A percentile compares a stretch with the other conserved stretches of the same genome.
phyloP scores from a whole-genome alignment of 2,888 invertebrate species.

The Andrena trimmerana region DNA sequence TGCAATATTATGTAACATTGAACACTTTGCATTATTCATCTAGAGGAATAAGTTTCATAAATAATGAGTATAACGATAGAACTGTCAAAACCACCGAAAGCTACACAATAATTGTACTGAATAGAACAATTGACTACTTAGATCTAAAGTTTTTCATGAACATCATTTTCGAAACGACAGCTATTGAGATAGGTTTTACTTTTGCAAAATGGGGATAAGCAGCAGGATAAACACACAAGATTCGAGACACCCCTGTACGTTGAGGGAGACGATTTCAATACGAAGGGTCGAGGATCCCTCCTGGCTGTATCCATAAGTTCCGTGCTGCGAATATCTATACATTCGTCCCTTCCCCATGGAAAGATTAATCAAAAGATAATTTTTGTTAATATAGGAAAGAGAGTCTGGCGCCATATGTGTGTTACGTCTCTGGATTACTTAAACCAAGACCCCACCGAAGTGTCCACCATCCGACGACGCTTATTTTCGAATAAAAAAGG shows the following conservation, averaged over 20 bases:
- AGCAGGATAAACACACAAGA: slow-evolving; percentile 48
- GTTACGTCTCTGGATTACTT: slow-evolving; percentile 50
- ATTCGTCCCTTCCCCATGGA: slow-evolving; percentile 27
- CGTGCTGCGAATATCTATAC: slow-evolving; percentile 44
- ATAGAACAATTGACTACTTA: no score
- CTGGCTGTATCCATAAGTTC: slow-evolving; percentile 52
- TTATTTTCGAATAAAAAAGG: slow-evolving; percentile 15
- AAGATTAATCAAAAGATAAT: slow-evolving; percentile 78
- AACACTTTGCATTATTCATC: no score
- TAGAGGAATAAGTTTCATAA: neutral
- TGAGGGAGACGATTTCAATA: slow-evolving; percentile 45
- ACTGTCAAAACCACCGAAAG: neutral
- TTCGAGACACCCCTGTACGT: slow-evolving; percentile 26
- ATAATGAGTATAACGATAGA: neutral
- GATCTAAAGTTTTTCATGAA: no score
- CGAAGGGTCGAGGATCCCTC: slow-evolving; percentile 56
- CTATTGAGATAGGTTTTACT: slow-evolving; percentile 3
- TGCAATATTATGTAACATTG: no score
- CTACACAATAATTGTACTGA: neutral
- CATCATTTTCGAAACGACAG: no score
- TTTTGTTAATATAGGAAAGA: slow-evolving; percentile 72
- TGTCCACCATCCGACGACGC: neutral
- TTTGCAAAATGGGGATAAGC: slow-evolving; percentile 27
- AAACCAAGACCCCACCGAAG: slow-evolving; percentile 11
- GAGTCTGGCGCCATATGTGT: slow-evolving; percentile 60